These are phyloP conservation scores for Uria aalge DNA, from an alignment of 2,113 vertebrate species.

Conservation along the genomic window DNA sequence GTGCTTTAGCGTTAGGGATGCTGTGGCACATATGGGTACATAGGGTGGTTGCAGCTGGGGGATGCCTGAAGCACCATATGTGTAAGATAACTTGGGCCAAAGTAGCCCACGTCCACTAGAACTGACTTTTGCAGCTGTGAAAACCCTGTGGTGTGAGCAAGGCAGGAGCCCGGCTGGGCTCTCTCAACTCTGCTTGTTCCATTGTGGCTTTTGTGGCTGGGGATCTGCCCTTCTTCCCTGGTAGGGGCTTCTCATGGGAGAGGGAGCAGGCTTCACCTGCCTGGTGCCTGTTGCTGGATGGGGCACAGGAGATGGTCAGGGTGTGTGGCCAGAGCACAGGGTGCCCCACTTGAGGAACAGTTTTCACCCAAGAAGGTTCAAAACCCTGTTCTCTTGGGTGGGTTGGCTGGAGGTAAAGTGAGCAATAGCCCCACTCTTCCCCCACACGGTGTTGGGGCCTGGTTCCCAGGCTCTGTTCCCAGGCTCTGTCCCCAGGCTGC, in stretches of 20 bases:
- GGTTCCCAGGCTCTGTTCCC: not conserved
- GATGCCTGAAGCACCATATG: not conserved
- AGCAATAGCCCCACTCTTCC: not conserved
- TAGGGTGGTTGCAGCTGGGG: not conserved
- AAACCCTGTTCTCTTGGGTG: not conserved
- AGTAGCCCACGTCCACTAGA: not conserved
- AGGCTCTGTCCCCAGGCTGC: no score
- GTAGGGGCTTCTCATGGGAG: not conserved
- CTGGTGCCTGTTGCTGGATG: not conserved
- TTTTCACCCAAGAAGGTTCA: not conserved
- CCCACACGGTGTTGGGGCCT: rapidly evolving
- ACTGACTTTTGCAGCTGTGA: not conserved
- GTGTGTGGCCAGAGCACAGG: rapidly evolving
- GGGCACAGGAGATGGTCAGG: not conserved
- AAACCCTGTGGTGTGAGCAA: not conserved
- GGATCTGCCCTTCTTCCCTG: not conserved
- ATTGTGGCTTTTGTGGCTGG: not conserved
- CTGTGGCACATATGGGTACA: not conserved
- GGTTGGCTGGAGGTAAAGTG: not conserved
- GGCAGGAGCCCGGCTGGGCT: not conserved
- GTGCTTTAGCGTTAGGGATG: not conserved
- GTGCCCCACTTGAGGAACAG: not conserved
- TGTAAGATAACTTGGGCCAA: not conserved
- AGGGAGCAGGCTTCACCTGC: not conserved
- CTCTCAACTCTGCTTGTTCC: not conserved